These are phyloP conservation scores for Otocyon megalotis DNA, from an alignment of 2,113 vertebrate genomes.

Conservation along the genomic window DNA sequence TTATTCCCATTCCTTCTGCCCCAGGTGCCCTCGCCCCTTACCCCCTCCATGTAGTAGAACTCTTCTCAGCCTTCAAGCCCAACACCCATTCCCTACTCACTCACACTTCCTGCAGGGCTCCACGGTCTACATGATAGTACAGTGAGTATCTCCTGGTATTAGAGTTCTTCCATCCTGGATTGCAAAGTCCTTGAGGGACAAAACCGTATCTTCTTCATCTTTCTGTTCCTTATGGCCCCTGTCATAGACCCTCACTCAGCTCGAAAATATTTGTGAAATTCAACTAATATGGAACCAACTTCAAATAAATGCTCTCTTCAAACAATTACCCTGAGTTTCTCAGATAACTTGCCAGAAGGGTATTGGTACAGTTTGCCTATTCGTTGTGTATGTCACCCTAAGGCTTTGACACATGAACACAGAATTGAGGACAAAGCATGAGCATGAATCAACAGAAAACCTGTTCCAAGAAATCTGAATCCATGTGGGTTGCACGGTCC, in stretches of 20 bases:
- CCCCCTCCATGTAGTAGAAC: neutral
- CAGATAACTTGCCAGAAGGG: neutral
- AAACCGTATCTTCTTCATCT: neutral
- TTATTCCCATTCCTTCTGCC: neutral
- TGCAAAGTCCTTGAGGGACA: neutral
- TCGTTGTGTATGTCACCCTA: neutral
- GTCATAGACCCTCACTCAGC: neutral
- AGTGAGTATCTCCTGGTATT: neutral
- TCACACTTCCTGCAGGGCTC: neutral
- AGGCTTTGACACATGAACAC: neutral
- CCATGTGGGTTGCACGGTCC: neutral
- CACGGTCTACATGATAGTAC: neutral
- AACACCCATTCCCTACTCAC: neutral
- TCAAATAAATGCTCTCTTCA: neutral
- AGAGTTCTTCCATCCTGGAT: neutral
- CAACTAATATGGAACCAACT: neutral
- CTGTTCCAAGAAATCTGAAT: neutral
- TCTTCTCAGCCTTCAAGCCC: neutral
- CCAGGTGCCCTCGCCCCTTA: neutral
- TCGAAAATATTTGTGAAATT: neutral
- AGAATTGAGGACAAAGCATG: neutral
- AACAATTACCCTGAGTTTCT: neutral
- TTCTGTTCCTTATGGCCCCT: neutral
- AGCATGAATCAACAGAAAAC: conserved; percentile 2
- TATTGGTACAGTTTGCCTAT: neutral